Conservation (phyloP, 37 sponge, comb jelly and placozoan genomes). For the Ephydatia muelleri region DNA sequence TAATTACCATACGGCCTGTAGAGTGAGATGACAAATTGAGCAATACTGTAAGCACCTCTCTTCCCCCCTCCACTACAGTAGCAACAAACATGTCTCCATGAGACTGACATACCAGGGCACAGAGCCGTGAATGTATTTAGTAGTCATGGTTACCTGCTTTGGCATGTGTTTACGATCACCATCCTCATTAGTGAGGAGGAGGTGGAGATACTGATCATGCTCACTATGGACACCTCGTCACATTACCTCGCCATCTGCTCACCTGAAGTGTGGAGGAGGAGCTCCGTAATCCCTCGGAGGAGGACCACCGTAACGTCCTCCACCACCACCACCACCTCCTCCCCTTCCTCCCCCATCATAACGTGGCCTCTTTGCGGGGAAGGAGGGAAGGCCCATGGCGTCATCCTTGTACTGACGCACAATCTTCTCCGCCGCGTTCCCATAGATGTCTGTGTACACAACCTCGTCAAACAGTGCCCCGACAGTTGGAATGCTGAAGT, state of each 20-base stretch:
- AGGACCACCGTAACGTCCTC: slow-evolving; percentile 2
- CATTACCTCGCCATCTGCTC: neutral
- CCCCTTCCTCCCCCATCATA: slow-evolving; percentile 10
- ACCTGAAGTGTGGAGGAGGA: neutral
- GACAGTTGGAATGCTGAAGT: slow-evolving; percentile 60
- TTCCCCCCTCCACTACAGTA: no score
- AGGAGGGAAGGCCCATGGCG: slow-evolving; percentile 50
- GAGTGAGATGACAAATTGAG: no score
- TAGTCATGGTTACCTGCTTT: neutral
- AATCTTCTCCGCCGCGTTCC: slow-evolving; percentile 63
- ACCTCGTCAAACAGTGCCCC: slow-evolving; percentile 71
- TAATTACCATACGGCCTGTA: neutral
- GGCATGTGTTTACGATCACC: neutral
- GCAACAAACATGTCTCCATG: neutral
- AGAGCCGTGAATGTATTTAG: neutral
- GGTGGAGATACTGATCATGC: neutral
- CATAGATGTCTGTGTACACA: slow-evolving; percentile 57
- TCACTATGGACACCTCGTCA: neutral
- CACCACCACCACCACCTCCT: slow-evolving; percentile 23
- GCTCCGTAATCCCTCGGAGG: slow-evolving; percentile 13
- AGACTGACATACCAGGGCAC: neutral
- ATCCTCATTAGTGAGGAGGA: neutral
- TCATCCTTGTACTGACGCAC: slow-evolving; percentile 64
- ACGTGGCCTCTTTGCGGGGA: slow-evolving; percentile 41
- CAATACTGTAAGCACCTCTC: no score